Base-by-base conservation (phyloP, 2,888 invertebrate genomes). In the Drosophila koepferae region DNA sequence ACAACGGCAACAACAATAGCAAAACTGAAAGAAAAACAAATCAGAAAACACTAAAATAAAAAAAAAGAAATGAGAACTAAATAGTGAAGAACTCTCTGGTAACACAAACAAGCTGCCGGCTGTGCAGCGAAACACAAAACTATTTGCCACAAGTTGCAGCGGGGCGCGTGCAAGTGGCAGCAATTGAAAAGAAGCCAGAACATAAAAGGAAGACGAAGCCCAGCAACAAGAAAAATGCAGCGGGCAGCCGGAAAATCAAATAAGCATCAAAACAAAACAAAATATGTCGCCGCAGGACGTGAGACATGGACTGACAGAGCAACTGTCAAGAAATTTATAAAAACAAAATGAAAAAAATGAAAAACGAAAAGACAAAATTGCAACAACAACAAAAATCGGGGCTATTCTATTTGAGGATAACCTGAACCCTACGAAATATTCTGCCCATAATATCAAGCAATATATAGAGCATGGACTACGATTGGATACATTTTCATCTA, bases 81-180 rank as follows among this genome's bases (percentile, higher is more conserved):
- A 65, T 54, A 69, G 53, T 28, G 70, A 66, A 62, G 64, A 80
- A 72, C 63, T 71, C 61, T 69, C 63, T 63, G 72, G 72, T 61
- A 79, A 77, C 59, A 71, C 86, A 83, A 83, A 83, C 74, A 83
- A 81, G 81, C 86, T 83, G 81, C 79, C 74, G 83, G 83, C 81
- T 67, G 67, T 41, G 63, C 63, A 58, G 43, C 44, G 55, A 72
- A 68, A 81, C 56, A 82, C 82, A 78, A 78, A 87, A 85, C 80
- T 82, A 85, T 82, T 85, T 85, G 82, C 84, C 88, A 87, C 84
- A 87, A 85, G 80, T 82, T 85, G 78, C 80, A 79, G 70, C 56
- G 62, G 65, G 59, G 61, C 70, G 56, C 60, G 61, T 23, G 72
- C 69, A 64, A 64, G 14, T 61, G 63, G 59, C 49, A 56, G 51